Conservation (phyloP, 2,888 invertebrate species). For the Aethes cnicana region DNA sequence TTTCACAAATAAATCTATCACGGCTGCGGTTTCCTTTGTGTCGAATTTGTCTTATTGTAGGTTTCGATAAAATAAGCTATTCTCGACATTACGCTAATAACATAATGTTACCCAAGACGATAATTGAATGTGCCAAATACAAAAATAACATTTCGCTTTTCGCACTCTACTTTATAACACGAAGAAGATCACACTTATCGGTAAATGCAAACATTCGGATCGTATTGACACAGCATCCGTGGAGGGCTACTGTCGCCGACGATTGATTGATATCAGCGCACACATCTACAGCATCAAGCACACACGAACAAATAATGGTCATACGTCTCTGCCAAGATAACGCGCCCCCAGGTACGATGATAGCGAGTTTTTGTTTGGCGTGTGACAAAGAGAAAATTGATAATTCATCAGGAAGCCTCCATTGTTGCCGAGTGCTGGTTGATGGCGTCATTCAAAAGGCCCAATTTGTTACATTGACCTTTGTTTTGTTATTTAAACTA, state of each 20-base stretch:
- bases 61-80: too few relatives aligned
- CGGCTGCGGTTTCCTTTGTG: too few relatives aligned
- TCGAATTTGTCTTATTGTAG: too few relatives aligned
- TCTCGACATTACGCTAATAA: too few relatives aligned
- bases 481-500: slow-evolving; percentile 49
- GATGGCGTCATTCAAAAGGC: slow-evolving; percentile 62
- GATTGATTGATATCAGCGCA: slow-evolving; percentile 62
- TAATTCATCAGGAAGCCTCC: slow-evolving; percentile 67
- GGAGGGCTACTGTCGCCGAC: slow-evolving; percentile 56
- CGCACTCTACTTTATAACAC: too few relatives aligned
- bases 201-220: slow-evolving; percentile 39
- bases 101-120: too few relatives aligned
- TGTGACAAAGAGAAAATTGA: slow-evolving; percentile 76
- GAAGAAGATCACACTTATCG: too few relatives aligned
- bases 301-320: slow-evolving; percentile 70
- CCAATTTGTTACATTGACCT: slow-evolving; percentile 60
- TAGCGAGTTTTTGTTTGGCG: slow-evolving; percentile 72
- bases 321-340: slow-evolving; percentile 78
- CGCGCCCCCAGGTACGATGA: slow-evolving; percentile 68
- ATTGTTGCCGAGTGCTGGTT: slow-evolving; percentile 63
- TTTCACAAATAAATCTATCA: too few relatives aligned
- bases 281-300: slow-evolving; percentile 46
- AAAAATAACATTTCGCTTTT: too few relatives aligned
- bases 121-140: too few relatives aligned
- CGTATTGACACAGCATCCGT: slow-evolving; percentile 49